Evolutionary conservation across 2,797 vertebrate species (phyloP).

Genomic region (Chaetodon trifasciatus): DNA sequence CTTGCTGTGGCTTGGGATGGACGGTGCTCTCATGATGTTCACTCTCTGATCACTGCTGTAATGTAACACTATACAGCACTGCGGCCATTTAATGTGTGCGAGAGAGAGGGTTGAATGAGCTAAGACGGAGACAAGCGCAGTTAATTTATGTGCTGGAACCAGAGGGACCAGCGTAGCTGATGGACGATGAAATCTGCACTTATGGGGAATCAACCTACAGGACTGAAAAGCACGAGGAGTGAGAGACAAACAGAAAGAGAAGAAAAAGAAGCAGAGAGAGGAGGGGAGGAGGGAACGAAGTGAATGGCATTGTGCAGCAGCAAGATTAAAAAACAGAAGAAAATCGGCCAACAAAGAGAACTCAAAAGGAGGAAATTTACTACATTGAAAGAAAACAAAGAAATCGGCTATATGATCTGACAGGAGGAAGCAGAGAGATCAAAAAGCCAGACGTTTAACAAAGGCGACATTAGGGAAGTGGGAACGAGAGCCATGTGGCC

Average conservation of each 20-base stretch:
- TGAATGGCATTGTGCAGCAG: not conserved
- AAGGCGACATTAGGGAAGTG: conserved; percentile 3
- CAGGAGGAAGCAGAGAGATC: conserved; percentile 7
- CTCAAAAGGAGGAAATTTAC: conserved; percentile 26
- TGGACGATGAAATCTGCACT: conserved; percentile 4
- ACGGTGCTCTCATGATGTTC: conserved; percentile 18
- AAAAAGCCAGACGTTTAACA: not conserved
- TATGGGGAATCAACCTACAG: not conserved
- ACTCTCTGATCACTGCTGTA: conserved; percentile 16
- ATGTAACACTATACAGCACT: conserved; percentile 22
- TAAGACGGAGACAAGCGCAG: not conserved
- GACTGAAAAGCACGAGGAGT: not conserved
- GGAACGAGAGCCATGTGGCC: conserved; percentile 30
- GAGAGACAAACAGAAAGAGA: not conserved
- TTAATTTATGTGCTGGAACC: not conserved
- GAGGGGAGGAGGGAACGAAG: not conserved
- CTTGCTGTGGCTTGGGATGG: not conserved
- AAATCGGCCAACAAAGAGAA: conserved; percentile 1
- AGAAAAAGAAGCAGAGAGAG: not conserved
- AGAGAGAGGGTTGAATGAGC: not conserved
- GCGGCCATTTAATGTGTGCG: conserved; percentile 6
- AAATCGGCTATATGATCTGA: not conserved
- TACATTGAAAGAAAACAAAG: conserved; percentile 33
- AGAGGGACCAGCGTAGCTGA: not conserved
- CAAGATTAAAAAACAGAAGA: not conserved